Conservation (phyloP, 2,797 vertebrate genomes). For the Anas georgica region DNA sequence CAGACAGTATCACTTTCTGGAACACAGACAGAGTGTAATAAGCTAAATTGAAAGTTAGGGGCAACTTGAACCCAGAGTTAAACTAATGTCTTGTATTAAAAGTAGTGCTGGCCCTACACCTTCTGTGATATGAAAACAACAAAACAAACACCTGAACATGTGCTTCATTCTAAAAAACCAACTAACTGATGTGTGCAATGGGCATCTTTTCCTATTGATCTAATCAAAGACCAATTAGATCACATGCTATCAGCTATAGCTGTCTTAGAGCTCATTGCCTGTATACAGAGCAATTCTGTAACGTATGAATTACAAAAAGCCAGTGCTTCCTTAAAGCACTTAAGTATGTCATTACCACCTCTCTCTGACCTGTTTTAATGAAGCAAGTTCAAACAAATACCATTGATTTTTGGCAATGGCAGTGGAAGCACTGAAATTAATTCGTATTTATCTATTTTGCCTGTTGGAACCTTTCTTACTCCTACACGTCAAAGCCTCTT, state of each 20-base stretch:
- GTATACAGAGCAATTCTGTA: not conserved
- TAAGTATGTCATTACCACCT: not conserved
- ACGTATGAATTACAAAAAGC: not conserved
- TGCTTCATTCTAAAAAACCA: not conserved
- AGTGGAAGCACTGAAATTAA: not conserved
- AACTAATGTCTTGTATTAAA: not conserved
- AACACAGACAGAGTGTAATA: not conserved
- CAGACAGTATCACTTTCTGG: not conserved
- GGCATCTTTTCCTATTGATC: not conserved
- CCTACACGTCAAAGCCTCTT: not conserved
- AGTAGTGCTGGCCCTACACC: not conserved
- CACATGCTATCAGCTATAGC: not conserved
- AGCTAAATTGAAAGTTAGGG: not conserved
- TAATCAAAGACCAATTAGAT: not conserved
- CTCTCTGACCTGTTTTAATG: not conserved
- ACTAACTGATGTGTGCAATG: not conserved
- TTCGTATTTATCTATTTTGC: not conserved
- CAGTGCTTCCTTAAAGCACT: not conserved
- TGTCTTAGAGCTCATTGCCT: not conserved
- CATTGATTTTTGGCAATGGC: not conserved
- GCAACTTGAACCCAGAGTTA: not conserved
- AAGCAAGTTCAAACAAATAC: not conserved
- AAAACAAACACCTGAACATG: not conserved
- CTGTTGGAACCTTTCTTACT: not conserved
- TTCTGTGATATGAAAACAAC: not conserved